Evolutionary conservation across 2,797 vertebrate species (phyloP).

Genomic region (Acrossocheilus fasciatus): DNA sequence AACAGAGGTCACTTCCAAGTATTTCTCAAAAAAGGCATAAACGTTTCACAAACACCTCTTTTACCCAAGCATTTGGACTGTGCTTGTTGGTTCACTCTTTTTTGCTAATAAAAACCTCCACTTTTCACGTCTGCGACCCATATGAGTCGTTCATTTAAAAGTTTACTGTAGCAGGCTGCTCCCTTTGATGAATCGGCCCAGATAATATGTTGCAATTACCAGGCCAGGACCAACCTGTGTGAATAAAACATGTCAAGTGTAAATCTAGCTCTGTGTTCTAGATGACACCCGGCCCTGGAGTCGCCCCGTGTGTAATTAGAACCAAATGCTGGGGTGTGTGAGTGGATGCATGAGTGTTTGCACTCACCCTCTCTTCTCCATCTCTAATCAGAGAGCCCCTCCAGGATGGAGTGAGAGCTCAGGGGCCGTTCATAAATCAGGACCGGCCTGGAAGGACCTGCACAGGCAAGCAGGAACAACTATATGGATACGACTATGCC

Average conservation of each 20-base stretch:
- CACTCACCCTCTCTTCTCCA: conserved; percentile 71
- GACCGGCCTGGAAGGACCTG: conserved; percentile 71
- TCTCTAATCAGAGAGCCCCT: conserved; percentile 82
- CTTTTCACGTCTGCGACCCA: conserved; percentile 48
- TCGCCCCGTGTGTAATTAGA: conserved; percentile 63
- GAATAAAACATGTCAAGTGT: conserved; percentile 68
- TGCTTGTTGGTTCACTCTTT: conserved; percentile 32
- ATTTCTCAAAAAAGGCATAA: conserved; percentile 25
- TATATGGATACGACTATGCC: conserved; percentile 60
- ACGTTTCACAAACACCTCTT: conserved; percentile 48
- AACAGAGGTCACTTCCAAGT: conserved; percentile 21
- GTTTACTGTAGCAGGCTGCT: conserved; percentile 39
- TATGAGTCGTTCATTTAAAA: conserved; percentile 37
- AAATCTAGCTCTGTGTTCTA: conserved; percentile 68
- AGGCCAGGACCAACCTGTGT: conserved; percentile 61
- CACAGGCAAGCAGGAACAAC: conserved; percentile 60
- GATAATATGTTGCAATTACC: conserved; percentile 63
- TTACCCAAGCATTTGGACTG: conserved; percentile 14
- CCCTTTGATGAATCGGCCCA: conserved; percentile 55
- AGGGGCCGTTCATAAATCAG: conserved; percentile 80
- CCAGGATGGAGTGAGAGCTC: conserved; percentile 74
- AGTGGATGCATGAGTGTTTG: conserved; percentile 54
- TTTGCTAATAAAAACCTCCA: conserved; percentile 21
- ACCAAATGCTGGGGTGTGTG: conserved; percentile 60
- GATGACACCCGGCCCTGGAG: conserved; percentile 71